phyloP scores from a whole-genome alignment of 2,797 vertebrate species.

The Rhabdophis nuchalis region DNA sequence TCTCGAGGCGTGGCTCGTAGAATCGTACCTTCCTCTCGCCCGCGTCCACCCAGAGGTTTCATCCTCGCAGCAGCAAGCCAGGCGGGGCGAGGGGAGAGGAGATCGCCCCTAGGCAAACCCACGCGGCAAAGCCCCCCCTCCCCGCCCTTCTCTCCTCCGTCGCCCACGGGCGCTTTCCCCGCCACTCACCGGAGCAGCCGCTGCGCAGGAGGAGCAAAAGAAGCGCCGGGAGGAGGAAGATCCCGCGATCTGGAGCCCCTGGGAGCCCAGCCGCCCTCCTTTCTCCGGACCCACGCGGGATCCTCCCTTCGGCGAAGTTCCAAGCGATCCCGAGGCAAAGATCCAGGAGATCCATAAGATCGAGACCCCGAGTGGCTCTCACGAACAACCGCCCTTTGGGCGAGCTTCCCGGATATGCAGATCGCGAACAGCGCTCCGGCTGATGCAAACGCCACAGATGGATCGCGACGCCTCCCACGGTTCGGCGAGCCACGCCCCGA shows the following conservation, averaged over 20 bases:
- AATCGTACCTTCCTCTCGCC: background rate
- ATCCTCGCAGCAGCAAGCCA: too few relatives aligned
- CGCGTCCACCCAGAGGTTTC: background rate
- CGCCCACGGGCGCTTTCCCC: background rate
- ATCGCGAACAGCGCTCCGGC: background rate
- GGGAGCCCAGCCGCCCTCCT: too few relatives aligned
- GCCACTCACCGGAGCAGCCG: background rate
- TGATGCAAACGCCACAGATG: background rate
- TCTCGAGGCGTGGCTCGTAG: background rate
- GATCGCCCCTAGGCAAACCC: background rate
- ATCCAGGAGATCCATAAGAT: background rate
- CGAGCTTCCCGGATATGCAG: background rate
- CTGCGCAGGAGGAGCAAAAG: background rate
- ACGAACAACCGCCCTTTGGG: fast-evolving
- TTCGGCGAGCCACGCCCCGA: too few relatives aligned
- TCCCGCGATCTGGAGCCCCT: background rate
- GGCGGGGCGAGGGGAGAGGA: too few relatives aligned
- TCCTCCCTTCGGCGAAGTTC: background rate
- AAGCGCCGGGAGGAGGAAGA: background rate
- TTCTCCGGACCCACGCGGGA: background rate
- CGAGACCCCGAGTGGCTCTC: background rate
- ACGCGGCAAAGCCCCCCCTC: background rate
- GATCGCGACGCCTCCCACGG: too few relatives aligned
- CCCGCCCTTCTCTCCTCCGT: background rate
- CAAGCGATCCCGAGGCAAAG: background rate